These are phyloP conservation scores for Odontamblyopus lacepedii DNA, from an alignment of 2,797 vertebrate species.

Conservation along the genomic window DNA sequence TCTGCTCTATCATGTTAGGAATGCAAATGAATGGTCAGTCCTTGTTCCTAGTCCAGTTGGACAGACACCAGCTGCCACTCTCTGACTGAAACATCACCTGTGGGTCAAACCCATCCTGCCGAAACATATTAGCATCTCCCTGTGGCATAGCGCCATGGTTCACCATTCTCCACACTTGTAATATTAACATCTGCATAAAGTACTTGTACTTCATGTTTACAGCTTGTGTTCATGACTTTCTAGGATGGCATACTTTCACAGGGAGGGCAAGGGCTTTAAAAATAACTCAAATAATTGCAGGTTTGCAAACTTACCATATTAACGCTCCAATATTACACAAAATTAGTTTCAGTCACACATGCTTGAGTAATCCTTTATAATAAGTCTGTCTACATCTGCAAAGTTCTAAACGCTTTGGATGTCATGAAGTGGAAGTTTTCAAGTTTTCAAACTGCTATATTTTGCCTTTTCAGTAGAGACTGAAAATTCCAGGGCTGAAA, in stretches of 20 bases:
- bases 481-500: too few relatives aligned
- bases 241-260: neutral
- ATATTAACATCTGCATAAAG: neutral
- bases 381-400: too few relatives aligned
- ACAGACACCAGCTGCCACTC: constrained; percentile 42
- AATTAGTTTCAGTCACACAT: too few relatives aligned
- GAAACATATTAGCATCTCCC: constrained; percentile 41
- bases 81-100: constrained; percentile 43
- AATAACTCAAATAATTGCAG: too few relatives aligned
- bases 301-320: too few relatives aligned
- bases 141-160: constrained; percentile 41
- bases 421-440: too few relatives aligned
- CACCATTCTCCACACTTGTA: constrained; percentile 39
- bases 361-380: too few relatives aligned
- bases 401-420: too few relatives aligned
- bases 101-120: constrained; percentile 33
- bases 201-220: too few relatives aligned
- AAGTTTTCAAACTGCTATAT: too few relatives aligned
- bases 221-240: neutral
- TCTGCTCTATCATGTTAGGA: constrained; percentile 14
- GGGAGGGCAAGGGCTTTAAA: neutral
- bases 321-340: too few relatives aligned
- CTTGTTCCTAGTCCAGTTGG: constrained; percentile 26
- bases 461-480: too few relatives aligned
- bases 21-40: constrained; percentile 19